Evolutionary conservation across 2,797 vertebrate species (phyloP).

Genomic region (Pseudotriccus pelzelni): DNA sequence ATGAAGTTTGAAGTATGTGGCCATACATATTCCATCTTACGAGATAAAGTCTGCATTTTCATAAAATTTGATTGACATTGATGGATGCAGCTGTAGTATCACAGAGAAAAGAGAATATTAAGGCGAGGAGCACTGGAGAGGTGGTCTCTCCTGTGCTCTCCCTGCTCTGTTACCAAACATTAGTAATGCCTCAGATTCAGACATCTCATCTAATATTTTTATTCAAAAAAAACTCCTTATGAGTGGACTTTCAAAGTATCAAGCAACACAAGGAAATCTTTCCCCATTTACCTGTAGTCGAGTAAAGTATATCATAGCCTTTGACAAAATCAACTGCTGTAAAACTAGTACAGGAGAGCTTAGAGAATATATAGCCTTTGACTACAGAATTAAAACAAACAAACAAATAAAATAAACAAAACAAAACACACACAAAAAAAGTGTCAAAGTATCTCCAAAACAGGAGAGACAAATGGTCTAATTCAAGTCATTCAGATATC

Average conservation of each 20-base stretch:
- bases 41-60: not conserved
- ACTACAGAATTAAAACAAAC: not conserved
- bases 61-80: not conserved
- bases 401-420: too few relatives aligned
- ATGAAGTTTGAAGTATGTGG: not conserved
- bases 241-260: not conserved
- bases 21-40: not conserved
- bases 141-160: not conserved
- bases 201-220: not conserved
- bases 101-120: not conserved
- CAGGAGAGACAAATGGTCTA: not conserved
- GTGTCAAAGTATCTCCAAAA: not conserved
- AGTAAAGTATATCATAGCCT: not conserved
- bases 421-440: too few relatives aligned
- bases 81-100: not conserved
- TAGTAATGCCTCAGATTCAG: not conserved
- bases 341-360: not conserved
- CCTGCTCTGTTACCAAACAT: not conserved
- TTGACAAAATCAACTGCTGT: not conserved
- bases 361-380: not conserved
- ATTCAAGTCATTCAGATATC: not conserved
- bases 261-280: not conserved
- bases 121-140: not conserved
- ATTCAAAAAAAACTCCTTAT: not conserved
- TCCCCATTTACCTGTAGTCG: not conserved